A percentile compares a stretch with the other conserved stretches of the same genome.
These are phyloP conservation scores for Actinia tenebrosa DNA, from an alignment of 64 coral and sea anemone genomes.

Conservation along the genomic window DNA sequence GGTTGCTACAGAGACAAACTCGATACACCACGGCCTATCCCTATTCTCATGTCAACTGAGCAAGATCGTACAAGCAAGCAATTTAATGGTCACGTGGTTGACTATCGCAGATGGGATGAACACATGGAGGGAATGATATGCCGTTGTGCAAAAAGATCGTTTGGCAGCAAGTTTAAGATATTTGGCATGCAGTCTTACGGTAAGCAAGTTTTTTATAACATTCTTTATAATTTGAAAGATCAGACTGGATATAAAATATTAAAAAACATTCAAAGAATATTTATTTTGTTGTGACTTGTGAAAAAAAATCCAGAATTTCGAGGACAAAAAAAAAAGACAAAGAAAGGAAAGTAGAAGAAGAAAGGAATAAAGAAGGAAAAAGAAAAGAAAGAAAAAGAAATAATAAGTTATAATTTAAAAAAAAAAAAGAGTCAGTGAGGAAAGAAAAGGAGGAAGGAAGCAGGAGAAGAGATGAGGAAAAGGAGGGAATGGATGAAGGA, in stretches of 20 bases:
- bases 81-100: slow-evolving; percentile 40
- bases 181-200: slow-evolving; percentile 65
- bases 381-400: no score
- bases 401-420: not conserved
- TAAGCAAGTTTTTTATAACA: not conserved
- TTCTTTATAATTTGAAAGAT: not conserved
- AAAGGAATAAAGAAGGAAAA: no score
- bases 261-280: no score
- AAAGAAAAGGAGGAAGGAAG: no score
- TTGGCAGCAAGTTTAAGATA: slow-evolving; percentile 46
- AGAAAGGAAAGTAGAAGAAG: no score
- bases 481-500: no score
- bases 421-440: no score
- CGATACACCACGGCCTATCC: slow-evolving; percentile 50
- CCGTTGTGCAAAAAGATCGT: slow-evolving; percentile 50
- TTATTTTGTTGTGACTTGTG: no score
- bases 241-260: no score
- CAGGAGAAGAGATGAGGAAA: no score
- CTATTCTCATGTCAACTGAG: slow-evolving; percentile 32
- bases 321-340: no score
- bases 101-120: slow-evolving; percentile 50
- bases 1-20: slow-evolving; percentile 67
- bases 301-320: no score
- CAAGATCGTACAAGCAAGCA: slow-evolving; percentile 23
- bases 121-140: slow-evolving; percentile 63